phyloP scores from a whole-genome alignment of 2,113 vertebrate genomes.

The Hemibagrus wyckioides region DNA sequence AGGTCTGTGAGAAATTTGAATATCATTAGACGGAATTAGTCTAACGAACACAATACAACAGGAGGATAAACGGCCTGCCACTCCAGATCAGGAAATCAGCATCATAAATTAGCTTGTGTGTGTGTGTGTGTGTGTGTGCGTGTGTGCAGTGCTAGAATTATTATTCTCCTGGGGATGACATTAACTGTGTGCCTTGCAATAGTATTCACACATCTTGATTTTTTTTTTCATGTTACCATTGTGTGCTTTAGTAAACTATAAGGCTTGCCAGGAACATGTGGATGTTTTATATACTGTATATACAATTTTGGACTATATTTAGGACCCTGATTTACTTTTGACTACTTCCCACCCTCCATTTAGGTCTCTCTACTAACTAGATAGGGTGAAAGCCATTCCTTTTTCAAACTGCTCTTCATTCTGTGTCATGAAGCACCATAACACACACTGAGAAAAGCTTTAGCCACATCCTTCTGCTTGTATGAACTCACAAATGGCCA shows the following conservation, averaged over 20 bases:
- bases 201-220: not conserved
- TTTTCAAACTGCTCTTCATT: not conserved
- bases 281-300: not conserved
- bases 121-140: not conserved
- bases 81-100: constrained; percentile 64
- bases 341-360: no score
- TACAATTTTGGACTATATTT: not conserved
- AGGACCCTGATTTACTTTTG: no score
- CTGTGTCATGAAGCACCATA: not conserved
- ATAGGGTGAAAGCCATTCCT: not conserved
- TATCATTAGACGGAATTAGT: constrained; percentile 76
- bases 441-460: not conserved
- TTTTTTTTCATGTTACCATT: not conserved
- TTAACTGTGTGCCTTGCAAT: not conserved
- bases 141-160: not conserved
- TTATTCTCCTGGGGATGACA: not conserved
- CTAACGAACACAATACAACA: constrained; percentile 73
- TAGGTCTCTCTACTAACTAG: not conserved
- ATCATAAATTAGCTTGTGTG: constrained; percentile 67
- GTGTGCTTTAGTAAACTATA: not conserved
- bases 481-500: not conserved
- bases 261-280: not conserved
- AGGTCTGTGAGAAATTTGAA: constrained; percentile 72
- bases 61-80: constrained; percentile 76
- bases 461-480: not conserved